Evolutionary conservation across 2,888 invertebrate species (phyloP), one percentile per base, ranked within the genome.

Genomic region (Lithodes maja): DNA sequence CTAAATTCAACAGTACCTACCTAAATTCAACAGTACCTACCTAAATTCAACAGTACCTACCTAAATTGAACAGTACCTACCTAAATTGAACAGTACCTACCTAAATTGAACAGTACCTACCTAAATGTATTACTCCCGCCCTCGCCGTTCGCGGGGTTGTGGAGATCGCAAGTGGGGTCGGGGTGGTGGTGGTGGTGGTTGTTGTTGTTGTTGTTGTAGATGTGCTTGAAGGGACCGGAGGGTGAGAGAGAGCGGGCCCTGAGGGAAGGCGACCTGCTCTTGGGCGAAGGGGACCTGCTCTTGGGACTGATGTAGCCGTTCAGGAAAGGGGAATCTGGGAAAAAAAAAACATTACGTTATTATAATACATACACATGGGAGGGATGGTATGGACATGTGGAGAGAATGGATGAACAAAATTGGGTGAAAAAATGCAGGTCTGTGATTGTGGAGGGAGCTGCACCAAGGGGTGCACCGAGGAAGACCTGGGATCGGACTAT

Each of bases 271-370:
- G 33, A 75, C 54, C 12, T 12, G 49, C 83, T 75, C 52, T 54
- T 80, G n/a, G 68, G 85, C 55, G 49, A 15, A 7, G 71, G 82
- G 68, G 33, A 75, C 54, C 12, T 12, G 49, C 83, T 75, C 52
- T 54, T 80, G n/a, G 68, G 85, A 33, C 79, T 79, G 53, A 9
- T n/a, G 85, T 50, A 53, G 53, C 85, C 79, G 85, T 85, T 85
- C 17, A 85, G 54, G 17, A 3, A 3, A 12, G 54, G 2, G 79
- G 17, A 3, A n/a, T 85, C 85, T 85, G 77, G 75, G 2, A 33
- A 33, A 17, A 61, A 0, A 61, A 33, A 33, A 33, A 33, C 0
- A 33, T 33, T 33, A 33, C 33, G 33, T 33, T 33, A 33, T 33
- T 33, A 33, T 33, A 33, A 33, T 33, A 33, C 33, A 33, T 33